Conservation (phyloP, 1,140 invertebrate genomes). For the Psix sp. region DNA sequence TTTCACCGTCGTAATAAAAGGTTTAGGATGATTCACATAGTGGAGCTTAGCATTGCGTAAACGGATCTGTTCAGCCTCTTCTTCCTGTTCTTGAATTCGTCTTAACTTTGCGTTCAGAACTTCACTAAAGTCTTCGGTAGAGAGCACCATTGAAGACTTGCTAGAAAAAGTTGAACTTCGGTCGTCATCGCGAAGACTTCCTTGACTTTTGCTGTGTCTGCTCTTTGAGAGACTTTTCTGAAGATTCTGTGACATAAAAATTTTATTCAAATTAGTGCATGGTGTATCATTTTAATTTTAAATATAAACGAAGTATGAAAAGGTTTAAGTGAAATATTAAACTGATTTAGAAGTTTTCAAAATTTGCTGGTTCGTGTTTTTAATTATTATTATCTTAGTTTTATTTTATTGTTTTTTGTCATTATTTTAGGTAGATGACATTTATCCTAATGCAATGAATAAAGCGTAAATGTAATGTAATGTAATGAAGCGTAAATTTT, state of each 20-base stretch:
- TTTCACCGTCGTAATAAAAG: conserved; percentile 88
- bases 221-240: conserved; percentile 66
- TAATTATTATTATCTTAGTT: too few relatives aligned
- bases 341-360: too few relatives aligned
- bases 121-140: conserved; percentile 79
- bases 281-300: too few relatives aligned
- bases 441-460: too few relatives aligned
- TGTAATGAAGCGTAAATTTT: too few relatives aligned
- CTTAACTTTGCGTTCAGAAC: conserved; percentile 81
- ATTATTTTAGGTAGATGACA: too few relatives aligned
- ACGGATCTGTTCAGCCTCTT: conserved; percentile 65
- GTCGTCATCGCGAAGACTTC: conserved; percentile 63
- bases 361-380: too few relatives aligned
- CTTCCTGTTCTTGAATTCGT: conserved; percentile 80
- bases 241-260: conserved; percentile 21
- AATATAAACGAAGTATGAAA: too few relatives aligned
- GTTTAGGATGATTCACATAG: conserved; percentile 65
- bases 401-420: too few relatives aligned
- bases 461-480: too few relatives aligned
- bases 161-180: conserved; percentile 21
- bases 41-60: conserved; percentile 29
- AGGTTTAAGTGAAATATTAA: too few relatives aligned
- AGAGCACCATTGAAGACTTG: conserved; percentile 61
- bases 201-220: conserved; percentile 72
- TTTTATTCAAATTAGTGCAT: not conserved